Evolutionary conservation across 1,140 invertebrate genomes (phyloP).

Genomic region (Homalodisca vitripennis): DNA sequence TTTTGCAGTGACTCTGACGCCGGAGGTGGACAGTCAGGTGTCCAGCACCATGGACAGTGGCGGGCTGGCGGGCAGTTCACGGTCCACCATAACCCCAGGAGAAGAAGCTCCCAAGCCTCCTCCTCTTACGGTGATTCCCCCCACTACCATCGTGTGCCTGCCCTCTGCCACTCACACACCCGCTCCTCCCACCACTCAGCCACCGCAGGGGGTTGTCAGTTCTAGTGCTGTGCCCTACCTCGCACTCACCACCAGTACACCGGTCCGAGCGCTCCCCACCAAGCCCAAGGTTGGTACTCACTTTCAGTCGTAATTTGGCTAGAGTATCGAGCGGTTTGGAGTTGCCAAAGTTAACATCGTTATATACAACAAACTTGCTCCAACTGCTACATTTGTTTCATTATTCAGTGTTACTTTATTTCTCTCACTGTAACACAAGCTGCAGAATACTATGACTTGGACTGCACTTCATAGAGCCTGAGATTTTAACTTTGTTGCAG

Average conservation of each 20-base stretch:
- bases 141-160: conserved; percentile 54
- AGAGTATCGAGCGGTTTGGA: no score
- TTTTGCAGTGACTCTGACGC: conserved; percentile 51
- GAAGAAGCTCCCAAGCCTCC: no score
- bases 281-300: conserved; percentile 50
- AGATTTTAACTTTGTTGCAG: no score
- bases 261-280: conserved; percentile 50
- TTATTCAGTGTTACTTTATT: no score
- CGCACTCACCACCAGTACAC: conserved; percentile 51
- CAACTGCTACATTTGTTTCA: no score
- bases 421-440: no score
- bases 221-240: conserved; percentile 53
- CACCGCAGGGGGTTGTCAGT: conserved; percentile 40
- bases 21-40: conserved; percentile 51
- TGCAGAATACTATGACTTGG: no score
- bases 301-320: no score
- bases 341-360: no score
- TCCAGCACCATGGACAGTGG: conserved; percentile 46
- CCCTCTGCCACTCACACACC: conserved; percentile 46
- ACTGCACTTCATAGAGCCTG: no score
- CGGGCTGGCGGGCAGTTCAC: conserved; percentile 36
- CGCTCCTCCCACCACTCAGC: conserved; percentile 38
- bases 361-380: no score
- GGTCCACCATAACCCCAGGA: no score
- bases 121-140: conserved; percentile 49